Evolutionary conservation across 2,113 vertebrate genomes (phyloP).

Genomic region (Myotis davidii): DNA sequence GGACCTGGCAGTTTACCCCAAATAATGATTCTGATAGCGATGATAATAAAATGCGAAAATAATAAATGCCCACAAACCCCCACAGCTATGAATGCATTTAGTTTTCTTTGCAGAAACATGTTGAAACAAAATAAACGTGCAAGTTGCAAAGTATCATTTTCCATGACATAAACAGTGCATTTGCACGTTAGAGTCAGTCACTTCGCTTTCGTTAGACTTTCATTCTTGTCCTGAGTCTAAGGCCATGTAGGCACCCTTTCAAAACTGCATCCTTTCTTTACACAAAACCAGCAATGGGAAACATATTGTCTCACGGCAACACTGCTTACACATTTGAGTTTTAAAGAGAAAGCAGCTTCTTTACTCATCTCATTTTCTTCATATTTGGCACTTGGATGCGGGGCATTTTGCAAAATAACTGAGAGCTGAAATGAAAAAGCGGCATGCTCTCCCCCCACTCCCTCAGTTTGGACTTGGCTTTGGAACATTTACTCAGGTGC

Average conservation of each 20-base stretch:
- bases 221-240: constrained; percentile 56
- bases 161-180: constrained; percentile 45
- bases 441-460: not conserved
- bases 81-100: constrained; percentile 20
- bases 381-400: not conserved
- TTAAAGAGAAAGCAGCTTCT: constrained; percentile 44
- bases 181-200: constrained; percentile 76
- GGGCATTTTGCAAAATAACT: constrained; percentile 22
- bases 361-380: not conserved
- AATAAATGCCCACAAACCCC: constrained; percentile 50
- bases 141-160: constrained; percentile 51
- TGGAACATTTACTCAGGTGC: not conserved
- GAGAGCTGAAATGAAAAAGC: not conserved
- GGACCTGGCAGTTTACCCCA: constrained; percentile 59
- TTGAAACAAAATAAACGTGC: constrained; percentile 48
- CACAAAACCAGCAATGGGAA: constrained; percentile 39
- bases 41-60: constrained; percentile 52
- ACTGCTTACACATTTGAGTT: constrained; percentile 35
- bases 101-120: constrained; percentile 53
- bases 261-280: constrained; percentile 57
- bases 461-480: constrained; percentile 6
- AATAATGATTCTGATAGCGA: constrained; percentile 1
- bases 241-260: constrained; percentile 50
- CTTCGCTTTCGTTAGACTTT: constrained; percentile 70
- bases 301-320: not conserved